A percentile compares a stretch with the other conserved stretches of the same genome.
Conservation (phyloP, 1,140 invertebrate species). For the Metaphire vulgaris region DNA sequence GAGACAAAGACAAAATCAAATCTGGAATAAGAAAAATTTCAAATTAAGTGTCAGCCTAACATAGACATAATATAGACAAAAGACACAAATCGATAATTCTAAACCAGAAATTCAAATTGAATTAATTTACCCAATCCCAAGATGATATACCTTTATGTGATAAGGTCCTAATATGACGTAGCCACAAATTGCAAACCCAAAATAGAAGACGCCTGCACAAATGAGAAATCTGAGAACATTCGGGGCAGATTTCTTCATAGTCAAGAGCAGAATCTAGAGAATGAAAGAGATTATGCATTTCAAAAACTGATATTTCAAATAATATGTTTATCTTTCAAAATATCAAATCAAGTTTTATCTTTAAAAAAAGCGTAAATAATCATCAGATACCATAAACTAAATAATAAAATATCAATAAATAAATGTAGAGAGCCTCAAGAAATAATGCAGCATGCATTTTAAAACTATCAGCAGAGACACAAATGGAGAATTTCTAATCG, state of each 20-base stretch:
- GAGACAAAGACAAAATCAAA: not conserved
- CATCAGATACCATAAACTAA: not conserved
- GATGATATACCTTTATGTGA: slow-evolving; percentile 70
- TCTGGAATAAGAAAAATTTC: not conserved
- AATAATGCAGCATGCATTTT: not conserved
- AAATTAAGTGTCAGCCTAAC: not conserved
- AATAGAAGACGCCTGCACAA: slow-evolving; percentile 71
- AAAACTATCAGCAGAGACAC: too few relatives aligned
- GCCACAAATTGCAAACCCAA: slow-evolving; percentile 93
- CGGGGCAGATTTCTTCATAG: slow-evolving; percentile 82
- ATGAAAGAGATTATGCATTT: slow-evolving; percentile 21
- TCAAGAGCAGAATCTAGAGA: slow-evolving; percentile 77
- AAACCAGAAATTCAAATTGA: not conserved
- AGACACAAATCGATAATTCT: not conserved
- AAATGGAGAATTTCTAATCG: too few relatives aligned
- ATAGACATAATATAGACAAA: not conserved
- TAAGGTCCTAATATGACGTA: slow-evolving; percentile 97
- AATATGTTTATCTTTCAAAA: not conserved
- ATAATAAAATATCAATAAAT: slow-evolving; percentile 1
- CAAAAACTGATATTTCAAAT: slow-evolving; percentile 3
- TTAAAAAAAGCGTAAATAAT: not conserved
- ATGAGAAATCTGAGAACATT: slow-evolving; percentile 87
- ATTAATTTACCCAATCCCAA: not conserved
- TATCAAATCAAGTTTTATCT: not conserved
- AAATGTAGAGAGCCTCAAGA: not conserved